Conservation (phyloP, 2,888 invertebrate species). For the Drosophila recens region DNA sequence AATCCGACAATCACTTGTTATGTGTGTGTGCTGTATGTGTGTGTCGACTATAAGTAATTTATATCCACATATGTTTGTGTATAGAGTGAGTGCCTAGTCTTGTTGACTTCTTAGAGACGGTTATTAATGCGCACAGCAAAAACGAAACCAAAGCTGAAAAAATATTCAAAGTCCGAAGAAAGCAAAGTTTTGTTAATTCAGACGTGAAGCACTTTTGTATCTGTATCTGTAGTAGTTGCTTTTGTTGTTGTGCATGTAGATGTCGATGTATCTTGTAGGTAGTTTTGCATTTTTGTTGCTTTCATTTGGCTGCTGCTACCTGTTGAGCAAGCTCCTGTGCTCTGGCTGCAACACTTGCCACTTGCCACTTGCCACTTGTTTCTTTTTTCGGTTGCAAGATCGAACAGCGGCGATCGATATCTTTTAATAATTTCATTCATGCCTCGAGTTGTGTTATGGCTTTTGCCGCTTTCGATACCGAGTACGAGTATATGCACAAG, state of each 20-base stretch:
- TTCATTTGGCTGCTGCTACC: conserved; percentile 26
- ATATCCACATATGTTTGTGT: conserved; percentile 17
- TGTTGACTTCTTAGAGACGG: conserved; percentile 45
- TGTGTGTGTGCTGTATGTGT: conserved; percentile 18
- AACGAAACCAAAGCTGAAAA: conserved; percentile 14
- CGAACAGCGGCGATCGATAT: conserved; percentile 67
- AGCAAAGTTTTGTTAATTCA: conserved; percentile 39
- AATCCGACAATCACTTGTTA: conserved; percentile 72
- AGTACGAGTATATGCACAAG: conserved; percentile 34
- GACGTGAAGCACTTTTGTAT: conserved; percentile 28
- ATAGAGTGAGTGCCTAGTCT: conserved; percentile 31
- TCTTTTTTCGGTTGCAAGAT: conserved; percentile 51
- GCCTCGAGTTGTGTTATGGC: conserved; percentile 52
- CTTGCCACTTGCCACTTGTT: conserved; percentile 42
- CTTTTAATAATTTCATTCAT: conserved; percentile 79
- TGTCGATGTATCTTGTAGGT: conserved; percentile 20
- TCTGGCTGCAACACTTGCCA: conserved; percentile 31
- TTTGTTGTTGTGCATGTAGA: neutral
- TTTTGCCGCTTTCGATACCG: conserved; percentile 23
- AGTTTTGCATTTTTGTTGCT: conserved; percentile 18
- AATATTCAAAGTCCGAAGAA: conserved; percentile 31
- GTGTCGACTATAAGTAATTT: conserved; percentile 38
- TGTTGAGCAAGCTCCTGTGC: conserved; percentile 46
- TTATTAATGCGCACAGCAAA: conserved; percentile 36
- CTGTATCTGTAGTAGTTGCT: neutral